Evolutionary conservation across 2,797 vertebrate species (phyloP), one percentile per base, ranked within the genome.

Genomic region (Mormyrus hasselquistii): DNA sequence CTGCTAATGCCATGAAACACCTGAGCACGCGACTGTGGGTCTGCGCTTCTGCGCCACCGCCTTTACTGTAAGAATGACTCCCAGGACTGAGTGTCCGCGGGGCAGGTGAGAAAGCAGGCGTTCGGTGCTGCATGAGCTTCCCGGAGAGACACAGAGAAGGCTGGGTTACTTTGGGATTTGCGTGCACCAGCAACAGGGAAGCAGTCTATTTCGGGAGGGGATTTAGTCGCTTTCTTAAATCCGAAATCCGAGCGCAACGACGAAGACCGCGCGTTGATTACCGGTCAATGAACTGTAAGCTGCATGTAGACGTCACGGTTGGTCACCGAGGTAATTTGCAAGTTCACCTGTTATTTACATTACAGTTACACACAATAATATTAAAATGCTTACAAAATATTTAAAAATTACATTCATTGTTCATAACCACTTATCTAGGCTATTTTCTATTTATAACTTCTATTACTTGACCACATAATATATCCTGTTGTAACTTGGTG

Each of bases 191-290:
- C 95, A 95, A 93, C 93, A 73, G 86, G 90, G 91, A 90, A 92
- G 92, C 92, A 91, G 89, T 89, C 94, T 96, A 96, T 96, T 96
- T 95, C 90, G 92, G 95, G 95, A 95, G 92, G 92, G 96, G 95
- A 96, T 96, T 96, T 94, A 95, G 95, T 94, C 91, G 88, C 92
- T 90, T 73, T 93, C 94, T 95, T 92, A 94, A 95, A 95, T 96
- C 95, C 94, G 87, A 90, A 91, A 92, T 93, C 94, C 90, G 89
- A 91, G 90, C 90, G 92, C 69, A 38, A 34, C 14, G 5, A 90
- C 9, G 53, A 65, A 85, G 88, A 62, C 79, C 12, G 41, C 52
- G 88, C 52, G 44, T 16, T 85, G 83, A 49, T 53, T 50, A 85
- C 22, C 49, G 25, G 44, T 85, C 83, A 52, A 85, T 85, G 47